These are phyloP conservation scores for Erebia palarica DNA, from an alignment of 2,888 invertebrate genomes.

Conservation along the genomic window DNA sequence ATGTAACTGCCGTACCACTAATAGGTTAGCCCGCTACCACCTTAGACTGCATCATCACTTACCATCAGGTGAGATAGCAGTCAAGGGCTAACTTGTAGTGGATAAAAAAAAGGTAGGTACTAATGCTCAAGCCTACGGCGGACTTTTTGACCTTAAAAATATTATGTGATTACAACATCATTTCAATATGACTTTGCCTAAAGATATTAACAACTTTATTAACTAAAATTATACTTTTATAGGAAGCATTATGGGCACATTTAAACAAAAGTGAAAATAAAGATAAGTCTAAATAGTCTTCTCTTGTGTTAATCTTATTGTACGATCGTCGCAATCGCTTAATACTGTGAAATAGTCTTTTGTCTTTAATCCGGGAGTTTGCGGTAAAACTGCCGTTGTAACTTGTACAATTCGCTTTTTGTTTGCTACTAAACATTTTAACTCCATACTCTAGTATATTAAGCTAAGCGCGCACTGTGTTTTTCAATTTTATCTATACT, in stretches of 20 bases:
- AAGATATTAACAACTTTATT: too few relatives aligned
- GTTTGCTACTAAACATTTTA: constrained; percentile 38
- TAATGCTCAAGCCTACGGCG: too few relatives aligned
- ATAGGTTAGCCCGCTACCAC: too few relatives aligned
- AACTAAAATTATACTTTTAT: not conserved
- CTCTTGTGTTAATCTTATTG: constrained; percentile 17
- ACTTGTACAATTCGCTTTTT: constrained; percentile 37
- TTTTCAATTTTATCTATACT: not conserved
- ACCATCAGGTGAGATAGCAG: too few relatives aligned
- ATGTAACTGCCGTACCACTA: too few relatives aligned
- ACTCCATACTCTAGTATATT: constrained; percentile 34
- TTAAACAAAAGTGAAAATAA: constrained; percentile 28
- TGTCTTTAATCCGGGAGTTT: constrained; percentile 37
- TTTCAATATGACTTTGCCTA: too few relatives aligned
- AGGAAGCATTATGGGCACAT: not conserved
- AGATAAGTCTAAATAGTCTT: constrained; percentile 31
- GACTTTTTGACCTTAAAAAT: too few relatives aligned
- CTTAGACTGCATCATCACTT: too few relatives aligned
- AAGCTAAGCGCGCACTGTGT: not conserved
- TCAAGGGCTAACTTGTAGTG: too few relatives aligned
- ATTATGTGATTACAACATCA: too few relatives aligned
- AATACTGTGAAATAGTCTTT: constrained; percentile 26
- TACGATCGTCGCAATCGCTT: constrained; percentile 31
- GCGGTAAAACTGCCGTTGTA: constrained; percentile 34
- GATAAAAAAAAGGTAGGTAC: too few relatives aligned